phyloP scores from a whole-genome alignment of 2,888 invertebrate species.

The Drosophila yooni region DNA sequence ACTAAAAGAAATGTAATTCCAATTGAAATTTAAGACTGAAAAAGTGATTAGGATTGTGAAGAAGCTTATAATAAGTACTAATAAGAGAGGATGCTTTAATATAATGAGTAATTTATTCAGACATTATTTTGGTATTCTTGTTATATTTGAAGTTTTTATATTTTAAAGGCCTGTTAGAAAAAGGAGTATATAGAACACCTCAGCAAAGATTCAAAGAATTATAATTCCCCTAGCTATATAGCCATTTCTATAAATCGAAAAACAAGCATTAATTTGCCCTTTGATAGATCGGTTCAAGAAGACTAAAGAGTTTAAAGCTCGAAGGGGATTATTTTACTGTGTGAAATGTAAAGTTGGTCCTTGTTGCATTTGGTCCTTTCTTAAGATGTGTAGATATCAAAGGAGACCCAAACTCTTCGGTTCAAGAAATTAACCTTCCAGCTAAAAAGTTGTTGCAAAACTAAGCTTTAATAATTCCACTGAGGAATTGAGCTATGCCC shows the following conservation, averaged over 20 bases:
- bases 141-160: no score
- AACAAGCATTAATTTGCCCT: not conserved
- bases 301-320: not conserved
- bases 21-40: not conserved
- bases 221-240: not conserved
- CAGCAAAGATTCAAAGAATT: not conserved
- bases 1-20: not conserved
- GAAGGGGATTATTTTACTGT: not conserved
- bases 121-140: no score
- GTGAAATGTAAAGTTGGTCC: not conserved
- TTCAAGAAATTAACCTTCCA: rapidly evolving
- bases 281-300: not conserved
- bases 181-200: not conserved
- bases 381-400: not conserved
- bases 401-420: no score
- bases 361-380: not conserved
- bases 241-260: not conserved
- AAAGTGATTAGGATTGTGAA: not conserved
- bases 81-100: not conserved
- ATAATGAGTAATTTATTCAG: not conserved
- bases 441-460: not conserved
- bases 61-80: no score
- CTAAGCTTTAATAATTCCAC: not conserved
- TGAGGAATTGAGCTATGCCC: not conserved
- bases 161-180: not conserved